Evolutionary conservation across 2,888 invertebrate genomes (phyloP), one percentile per base, ranked within the genome.

Genomic region (Notocelia uddmanniana): DNA sequence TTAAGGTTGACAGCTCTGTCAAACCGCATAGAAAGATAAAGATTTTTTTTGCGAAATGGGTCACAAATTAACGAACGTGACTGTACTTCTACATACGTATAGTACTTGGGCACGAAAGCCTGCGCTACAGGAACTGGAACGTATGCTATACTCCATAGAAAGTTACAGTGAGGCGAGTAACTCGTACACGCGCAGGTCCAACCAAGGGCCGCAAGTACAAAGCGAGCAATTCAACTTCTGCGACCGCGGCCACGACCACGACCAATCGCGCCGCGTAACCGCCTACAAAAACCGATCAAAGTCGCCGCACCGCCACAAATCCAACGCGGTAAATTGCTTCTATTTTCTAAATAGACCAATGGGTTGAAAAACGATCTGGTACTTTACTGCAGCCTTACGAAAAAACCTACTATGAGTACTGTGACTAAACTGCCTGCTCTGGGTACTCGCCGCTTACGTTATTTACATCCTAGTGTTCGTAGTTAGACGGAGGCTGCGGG

Each of bases 271-370:
- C 79, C 76, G 75, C 76, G 81, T 83, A 79, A 84, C 85, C 85
- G 86, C 86, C 88, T 86, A 89, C 85, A 90, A 93, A 92, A 92
- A 91, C 83, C 80, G 77, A 85, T 92, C 92, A 92, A 93, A 93
- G 91, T 77, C 70, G 80, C 90, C 90, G 91, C 89, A 73, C 80
- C 81, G 82, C 85, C 84, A 85, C 88, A 85, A 84, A 87, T 85
- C 87, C 83, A 81, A 86, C 83, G 90, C 90, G 90, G 91, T 92
- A 92, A 93, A 93, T 92, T 89, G 88, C 83, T 83, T 88, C 87
- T 83, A 87, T 89, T 90, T 86, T 85, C 84, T 84, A 90, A 91
- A 89, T 88, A 86, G 85, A 87, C 85, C 87, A 87, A 88, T 85
- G 83, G 85, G 75, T 85, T 83, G 77, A 85, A 88, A 87, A 85